phyloP scores from a whole-genome alignment of 2,888 invertebrate species.

The Melinopterus prodromus region DNA sequence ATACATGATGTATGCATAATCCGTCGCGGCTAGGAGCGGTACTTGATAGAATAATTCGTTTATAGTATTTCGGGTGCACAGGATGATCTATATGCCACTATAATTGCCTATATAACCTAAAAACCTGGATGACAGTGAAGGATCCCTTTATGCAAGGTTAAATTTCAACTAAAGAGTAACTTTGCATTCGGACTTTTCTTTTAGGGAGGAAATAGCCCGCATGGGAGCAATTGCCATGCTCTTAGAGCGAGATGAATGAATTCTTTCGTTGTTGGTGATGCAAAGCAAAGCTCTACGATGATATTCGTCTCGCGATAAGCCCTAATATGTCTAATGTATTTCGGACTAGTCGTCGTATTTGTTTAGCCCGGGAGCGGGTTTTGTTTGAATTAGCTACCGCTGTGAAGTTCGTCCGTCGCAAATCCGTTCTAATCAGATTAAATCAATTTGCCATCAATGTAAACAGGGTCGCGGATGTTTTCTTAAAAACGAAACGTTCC shows the following conservation, averaged over 20 bases:
- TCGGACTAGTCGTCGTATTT: background rate
- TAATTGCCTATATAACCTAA: too few species aligned
- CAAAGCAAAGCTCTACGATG: background rate
- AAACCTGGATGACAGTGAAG: too few species aligned
- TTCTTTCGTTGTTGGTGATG: background rate
- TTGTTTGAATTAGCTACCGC: background rate
- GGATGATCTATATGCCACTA: too few species aligned
- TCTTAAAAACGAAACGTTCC: background rate
- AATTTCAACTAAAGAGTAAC: background rate
- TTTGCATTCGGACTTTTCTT: background rate
- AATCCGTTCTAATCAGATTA: background rate
- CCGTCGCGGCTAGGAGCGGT: too few species aligned
- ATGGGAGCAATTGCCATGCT: background rate
- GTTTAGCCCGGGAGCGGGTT: background rate
- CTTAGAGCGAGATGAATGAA: background rate
- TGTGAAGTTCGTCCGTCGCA: background rate
- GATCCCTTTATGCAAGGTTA: background rate
- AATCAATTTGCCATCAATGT: background rate
- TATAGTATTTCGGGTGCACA: too few species aligned
- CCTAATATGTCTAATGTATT: background rate
- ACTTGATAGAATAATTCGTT: too few species aligned
- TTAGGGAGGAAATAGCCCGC: background rate
- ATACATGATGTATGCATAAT: too few species aligned
- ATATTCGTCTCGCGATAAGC: background rate
- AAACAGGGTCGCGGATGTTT: background rate